Base-by-base conservation (phyloP, 2,888 invertebrate genomes). In the Malthinus seriepunctatus region DNA sequence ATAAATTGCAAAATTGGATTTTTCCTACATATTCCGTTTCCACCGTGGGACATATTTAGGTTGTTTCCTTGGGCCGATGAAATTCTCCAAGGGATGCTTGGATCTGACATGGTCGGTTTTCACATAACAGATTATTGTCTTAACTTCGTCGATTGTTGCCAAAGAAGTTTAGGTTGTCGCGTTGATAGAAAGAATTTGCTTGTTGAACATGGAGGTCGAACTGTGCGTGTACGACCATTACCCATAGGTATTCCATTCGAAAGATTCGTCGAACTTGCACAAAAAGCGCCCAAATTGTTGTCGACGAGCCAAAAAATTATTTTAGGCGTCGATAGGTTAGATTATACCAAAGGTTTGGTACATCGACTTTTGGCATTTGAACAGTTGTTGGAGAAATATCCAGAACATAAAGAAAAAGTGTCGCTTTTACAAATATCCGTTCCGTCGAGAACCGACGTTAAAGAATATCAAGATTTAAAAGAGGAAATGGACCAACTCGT, bases 1-100 rank as follows among this genome's bases (percentile, higher is more conserved):
- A 81, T 93, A 15, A 84, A 86, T 61, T 89, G 88, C 73, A 92
- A 93, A 75, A 79, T 95, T 64, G 95, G 93, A 31, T 96, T 96
- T 81, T 96, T 96, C 79, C 83, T 96, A 61, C 96, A 96, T 79
- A 96, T 96, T 71, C 96, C 96, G 0, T 96, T 96, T 78, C 95
- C 95, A 9, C 90, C 95, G 9, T 95, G 95, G 92, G 95, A 95
- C 72, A 93, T 95, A 66, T 94, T 93, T 78, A 83, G 94, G 60
- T 81, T 95, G 49, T 90, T 95, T 71, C 94, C 94, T 1, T 93
- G 94, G 92, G 90, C 92, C n/a, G 94, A 94, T 78, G 95, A 95
- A 80, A 89, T 96, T 53, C 83, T 96, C 31, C 93, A 95, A 78
- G 95, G 95, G 63, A 90, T 96, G 84, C 83, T 96, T 50, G 90